These are phyloP conservation scores for Haliclystus octoradiatus DNA, from an alignment of 30 jellyfish, hydroid and myxozoan genomes.

Conservation along the genomic window DNA sequence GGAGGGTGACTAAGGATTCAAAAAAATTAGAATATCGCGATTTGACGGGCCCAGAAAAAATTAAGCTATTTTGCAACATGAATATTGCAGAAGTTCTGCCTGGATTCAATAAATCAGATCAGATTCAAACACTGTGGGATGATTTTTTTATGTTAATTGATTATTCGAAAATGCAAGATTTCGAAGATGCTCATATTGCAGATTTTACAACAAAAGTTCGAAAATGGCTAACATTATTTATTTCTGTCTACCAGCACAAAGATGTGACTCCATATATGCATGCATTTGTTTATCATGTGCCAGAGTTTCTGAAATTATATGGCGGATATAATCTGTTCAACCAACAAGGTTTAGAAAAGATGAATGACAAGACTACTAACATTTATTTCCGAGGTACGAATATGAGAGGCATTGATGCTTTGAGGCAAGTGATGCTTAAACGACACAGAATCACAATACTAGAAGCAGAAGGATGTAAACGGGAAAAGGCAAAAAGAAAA, in stretches of 20 bases:
- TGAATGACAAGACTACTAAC: background rate
- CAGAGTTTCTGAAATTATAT: background rate
- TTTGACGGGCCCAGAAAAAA: conserved; percentile 30
- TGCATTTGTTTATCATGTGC: background rate
- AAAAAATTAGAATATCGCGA: conserved; percentile 4
- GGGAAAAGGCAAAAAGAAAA: conserved; percentile 6
- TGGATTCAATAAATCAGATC: background rate
- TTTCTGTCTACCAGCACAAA: background rate
- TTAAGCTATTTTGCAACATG: background rate
- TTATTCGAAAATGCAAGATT: background rate
- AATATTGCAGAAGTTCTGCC: conserved; percentile 11
- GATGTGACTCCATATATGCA: conserved; percentile 4
- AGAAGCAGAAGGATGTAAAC: conserved; percentile 26
- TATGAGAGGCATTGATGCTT: background rate
- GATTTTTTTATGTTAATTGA: background rate
- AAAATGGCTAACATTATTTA: conserved; percentile 1
- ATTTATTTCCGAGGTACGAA: background rate
- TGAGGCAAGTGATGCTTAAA: conserved; percentile 14
- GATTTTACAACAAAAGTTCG: background rate
- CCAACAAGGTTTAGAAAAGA: background rate
- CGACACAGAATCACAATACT: conserved; percentile 9
- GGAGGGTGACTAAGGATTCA: conserved; percentile 1
- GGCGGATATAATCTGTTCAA: background rate
- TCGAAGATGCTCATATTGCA: background rate
- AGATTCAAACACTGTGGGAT: conserved; percentile 14